A percentile compares a stretch with the other conserved stretches of the same genome.
These are phyloP conservation scores for Atractosteus spatula DNA, from an alignment of 2,113 vertebrate genomes.

Conservation along the genomic window DNA sequence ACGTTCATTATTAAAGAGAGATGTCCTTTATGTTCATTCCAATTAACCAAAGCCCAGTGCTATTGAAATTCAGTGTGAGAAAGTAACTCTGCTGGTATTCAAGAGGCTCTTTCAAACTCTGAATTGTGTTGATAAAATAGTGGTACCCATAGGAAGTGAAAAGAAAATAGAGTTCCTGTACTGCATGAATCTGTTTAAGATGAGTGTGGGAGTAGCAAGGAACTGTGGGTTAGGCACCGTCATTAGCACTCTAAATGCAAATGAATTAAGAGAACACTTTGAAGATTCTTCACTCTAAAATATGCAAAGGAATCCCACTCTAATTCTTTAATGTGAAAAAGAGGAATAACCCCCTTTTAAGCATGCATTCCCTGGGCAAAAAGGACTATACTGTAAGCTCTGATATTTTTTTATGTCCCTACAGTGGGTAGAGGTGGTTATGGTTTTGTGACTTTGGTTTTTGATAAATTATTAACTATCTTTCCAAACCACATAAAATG, in stretches of 20 bases:
- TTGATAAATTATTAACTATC: no score
- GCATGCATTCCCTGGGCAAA: constrained; percentile 25
- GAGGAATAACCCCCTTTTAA: constrained; percentile 20
- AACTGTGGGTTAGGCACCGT: constrained; percentile 40
- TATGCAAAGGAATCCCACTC: constrained; percentile 51
- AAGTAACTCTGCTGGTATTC: background rate
- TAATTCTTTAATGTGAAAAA: constrained; percentile 17
- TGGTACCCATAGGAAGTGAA: constrained; percentile 15
- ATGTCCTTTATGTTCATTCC: constrained; percentile 38
- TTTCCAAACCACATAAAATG: no score
- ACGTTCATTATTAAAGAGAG: background rate
- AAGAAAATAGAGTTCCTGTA: background rate
- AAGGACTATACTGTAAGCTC: constrained; percentile 49
- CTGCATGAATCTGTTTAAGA: background rate
- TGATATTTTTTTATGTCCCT: constrained; percentile 54
- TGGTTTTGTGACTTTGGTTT: constrained; percentile 47
- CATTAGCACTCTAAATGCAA: constrained; percentile 69
- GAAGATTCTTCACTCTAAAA: constrained; percentile 62
- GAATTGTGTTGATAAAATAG: background rate
- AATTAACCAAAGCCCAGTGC: constrained; percentile 41
- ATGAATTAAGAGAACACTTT: constrained; percentile 64
- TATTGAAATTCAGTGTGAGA: constrained; percentile 2
- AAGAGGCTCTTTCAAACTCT: background rate
- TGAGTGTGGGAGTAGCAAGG: background rate
- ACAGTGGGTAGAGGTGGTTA: constrained; percentile 53